phyloP scores from a whole-genome alignment of 2,797 vertebrate species.

The Lycodopsis pacificus region DNA sequence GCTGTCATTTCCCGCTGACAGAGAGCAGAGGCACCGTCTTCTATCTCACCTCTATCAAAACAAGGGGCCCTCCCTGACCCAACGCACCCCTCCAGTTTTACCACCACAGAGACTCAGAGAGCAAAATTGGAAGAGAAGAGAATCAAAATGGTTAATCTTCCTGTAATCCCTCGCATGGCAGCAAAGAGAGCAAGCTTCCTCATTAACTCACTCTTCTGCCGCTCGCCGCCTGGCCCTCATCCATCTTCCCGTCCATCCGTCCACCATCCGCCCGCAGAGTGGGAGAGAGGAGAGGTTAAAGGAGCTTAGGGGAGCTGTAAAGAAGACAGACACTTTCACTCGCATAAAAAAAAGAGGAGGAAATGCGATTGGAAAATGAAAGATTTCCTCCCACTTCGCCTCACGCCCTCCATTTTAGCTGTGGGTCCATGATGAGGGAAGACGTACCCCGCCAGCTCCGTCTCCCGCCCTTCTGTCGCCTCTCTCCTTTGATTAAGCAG shows the following conservation, averaged over 20 bases:
- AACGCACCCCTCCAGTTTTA: constrained; percentile 21
- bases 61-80: neutral
- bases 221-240: constrained; percentile 51
- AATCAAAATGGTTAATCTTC: constrained; percentile 73
- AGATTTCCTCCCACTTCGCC: constrained; percentile 27
- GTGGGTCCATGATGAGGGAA: constrained; percentile 26
- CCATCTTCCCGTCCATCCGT: constrained; percentile 59
- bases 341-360: constrained; percentile 47
- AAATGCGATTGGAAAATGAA: constrained; percentile 51
- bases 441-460: constrained; percentile 11
- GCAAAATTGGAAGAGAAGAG: constrained; percentile 41
- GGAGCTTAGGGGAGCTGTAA: constrained; percentile 62
- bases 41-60: constrained; percentile 63
- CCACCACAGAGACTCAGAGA: constrained; percentile 13
- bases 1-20: constrained; percentile 56
- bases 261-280: constrained; percentile 22
- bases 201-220: constrained; percentile 72
- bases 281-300: constrained; percentile 49
- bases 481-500: constrained; percentile 51
- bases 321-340: constrained; percentile 48
- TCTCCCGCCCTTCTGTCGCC: constrained; percentile 26
- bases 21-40: constrained; percentile 33
- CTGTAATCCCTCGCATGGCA: constrained; percentile 72
- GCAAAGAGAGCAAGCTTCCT: constrained; percentile 72
- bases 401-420: constrained; percentile 45